These are phyloP conservation scores for Punctoribates punctum DNA, from an alignment of 2,888 invertebrate genomes.

Conservation along the genomic window DNA sequence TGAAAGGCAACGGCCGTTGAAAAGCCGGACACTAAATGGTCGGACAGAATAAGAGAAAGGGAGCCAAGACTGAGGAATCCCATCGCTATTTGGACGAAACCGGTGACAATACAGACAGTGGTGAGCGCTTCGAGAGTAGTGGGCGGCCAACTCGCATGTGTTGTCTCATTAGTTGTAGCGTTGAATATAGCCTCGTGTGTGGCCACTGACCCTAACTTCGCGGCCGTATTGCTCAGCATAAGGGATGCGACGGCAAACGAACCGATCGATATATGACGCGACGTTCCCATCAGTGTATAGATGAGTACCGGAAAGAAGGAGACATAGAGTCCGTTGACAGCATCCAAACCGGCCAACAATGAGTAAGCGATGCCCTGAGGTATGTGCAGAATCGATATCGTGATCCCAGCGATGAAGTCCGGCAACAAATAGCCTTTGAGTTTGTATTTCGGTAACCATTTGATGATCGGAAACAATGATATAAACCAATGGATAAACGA, in stretches of 20 bases:
- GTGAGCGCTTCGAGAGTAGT: conserved; percentile 40
- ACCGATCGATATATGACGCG: conserved; percentile 84
- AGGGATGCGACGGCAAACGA: conserved; percentile 75
- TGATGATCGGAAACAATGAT: conserved; percentile 48
- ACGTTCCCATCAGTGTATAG: conserved; percentile 82
- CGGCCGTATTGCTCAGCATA: conserved; percentile 70
- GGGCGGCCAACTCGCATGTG: not conserved
- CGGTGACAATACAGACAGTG: conserved; percentile 38
- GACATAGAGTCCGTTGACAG: conserved; percentile 68
- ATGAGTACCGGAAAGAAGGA: conserved; percentile 86
- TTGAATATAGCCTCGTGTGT: not conserved
- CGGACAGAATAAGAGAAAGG: conserved; percentile 51
- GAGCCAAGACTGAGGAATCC: conserved; percentile 51
- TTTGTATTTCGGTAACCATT: conserved; percentile 49
- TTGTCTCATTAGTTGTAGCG: not conserved
- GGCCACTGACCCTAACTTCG: conserved; percentile 28
- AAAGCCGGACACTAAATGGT: conserved; percentile 49
- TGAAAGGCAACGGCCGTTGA: conserved; percentile 44
- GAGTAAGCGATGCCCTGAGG: conserved; percentile 71
- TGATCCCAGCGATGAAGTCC: conserved; percentile 77
- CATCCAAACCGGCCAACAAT: conserved; percentile 56
- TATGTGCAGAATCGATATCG: conserved; percentile 83
- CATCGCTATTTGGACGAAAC: conserved; percentile 47
- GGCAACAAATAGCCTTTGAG: conserved; percentile 60
- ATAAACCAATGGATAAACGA: conserved; percentile 22